phyloP scores from a whole-genome alignment of 2,113 vertebrate genomes.

The Oplegnathus fasciatus region DNA sequence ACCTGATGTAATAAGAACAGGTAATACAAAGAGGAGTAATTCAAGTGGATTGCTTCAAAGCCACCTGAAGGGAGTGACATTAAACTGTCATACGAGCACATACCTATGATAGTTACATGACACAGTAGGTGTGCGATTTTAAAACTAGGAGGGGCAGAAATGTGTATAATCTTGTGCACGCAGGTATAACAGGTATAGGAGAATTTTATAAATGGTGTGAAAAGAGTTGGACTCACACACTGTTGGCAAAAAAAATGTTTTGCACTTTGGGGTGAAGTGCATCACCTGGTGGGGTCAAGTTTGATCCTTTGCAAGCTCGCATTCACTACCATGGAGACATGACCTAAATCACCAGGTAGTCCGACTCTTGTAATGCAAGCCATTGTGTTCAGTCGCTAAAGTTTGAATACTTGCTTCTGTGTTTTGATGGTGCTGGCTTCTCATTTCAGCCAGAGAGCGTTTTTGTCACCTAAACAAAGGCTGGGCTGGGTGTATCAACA shows the following conservation, averaged over 20 bases:
- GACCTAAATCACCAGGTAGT: conserved; percentile 14
- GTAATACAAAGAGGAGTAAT: not conserved
- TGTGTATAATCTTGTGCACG: not conserved
- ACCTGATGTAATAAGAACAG: not conserved
- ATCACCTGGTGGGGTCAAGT: not conserved
- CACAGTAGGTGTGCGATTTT: not conserved
- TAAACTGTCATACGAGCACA: not conserved
- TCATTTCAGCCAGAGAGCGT: conserved; percentile 12
- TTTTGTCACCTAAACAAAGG: conserved; percentile 58
- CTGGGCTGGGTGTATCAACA: conserved; percentile 6
- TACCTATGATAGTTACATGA: not conserved
- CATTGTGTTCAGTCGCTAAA: conserved; percentile 4
- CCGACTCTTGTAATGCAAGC: not conserved
- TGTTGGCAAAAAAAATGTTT: not conserved
- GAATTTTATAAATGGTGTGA: not conserved
- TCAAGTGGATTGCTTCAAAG: not conserved
- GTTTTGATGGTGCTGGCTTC: conserved; percentile 8
- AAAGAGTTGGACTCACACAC: not conserved
- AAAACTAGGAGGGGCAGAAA: not conserved
- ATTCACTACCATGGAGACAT: not conserved
- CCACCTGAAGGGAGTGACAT: not conserved
- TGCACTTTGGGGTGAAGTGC: not conserved
- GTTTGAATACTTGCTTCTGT: not conserved
- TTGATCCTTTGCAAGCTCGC: not conserved
- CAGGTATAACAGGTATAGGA: conserved; percentile 23